Evolutionary conservation across 1,140 invertebrate species (phyloP), one percentile per base, ranked within the genome.

Genomic region (Matsumurasca onukii): DNA sequence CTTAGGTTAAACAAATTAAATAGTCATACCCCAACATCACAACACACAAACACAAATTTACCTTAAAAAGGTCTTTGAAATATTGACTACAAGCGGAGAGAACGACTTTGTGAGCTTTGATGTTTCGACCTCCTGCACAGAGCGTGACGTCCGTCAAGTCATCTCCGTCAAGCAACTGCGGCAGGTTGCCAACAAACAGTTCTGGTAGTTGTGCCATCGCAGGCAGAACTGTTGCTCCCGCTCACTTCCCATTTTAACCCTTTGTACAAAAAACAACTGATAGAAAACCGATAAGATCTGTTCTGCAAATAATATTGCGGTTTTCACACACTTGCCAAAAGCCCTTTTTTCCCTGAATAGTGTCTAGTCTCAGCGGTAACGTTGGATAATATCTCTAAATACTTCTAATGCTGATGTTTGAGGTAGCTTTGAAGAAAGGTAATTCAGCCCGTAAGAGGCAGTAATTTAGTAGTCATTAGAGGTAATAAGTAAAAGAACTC

Each of bases 1-100:
- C n/a, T n/a, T n/a, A n/a, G n/a, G n/a, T n/a, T n/a, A n/a, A n/a
- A n/a, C n/a, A n/a, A n/a, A n/a, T n/a, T n/a, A n/a, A n/a, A n/a
- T n/a, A n/a, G n/a, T n/a, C n/a, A n/a, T n/a, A n/a, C n/a, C n/a
- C n/a, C n/a, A n/a, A n/a, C n/a, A n/a, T n/a, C n/a, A n/a, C n/a
- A n/a, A n/a, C n/a, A n/a, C n/a, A n/a, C n/a, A n/a, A n/a, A n/a
- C n/a, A n/a, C n/a, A n/a, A n/a, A n/a, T 75, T 80, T 78, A 89
- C 90, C 85, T 91, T 91, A 78, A 95, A 94, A 66, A 95, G 81
- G 74, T 93, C 90, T 78, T 93, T 89, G 79, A 97, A 97, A 81
- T 95, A 97, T 71, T 91, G 89, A 80, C 93, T 95, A 80, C 93
- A 96, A 65, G 93, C 92, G 20, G 93, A 94, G 34, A 97, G 82